phyloP scores from a whole-genome alignment of 2,797 vertebrate species.

The Scomberomorus guttatus region DNA sequence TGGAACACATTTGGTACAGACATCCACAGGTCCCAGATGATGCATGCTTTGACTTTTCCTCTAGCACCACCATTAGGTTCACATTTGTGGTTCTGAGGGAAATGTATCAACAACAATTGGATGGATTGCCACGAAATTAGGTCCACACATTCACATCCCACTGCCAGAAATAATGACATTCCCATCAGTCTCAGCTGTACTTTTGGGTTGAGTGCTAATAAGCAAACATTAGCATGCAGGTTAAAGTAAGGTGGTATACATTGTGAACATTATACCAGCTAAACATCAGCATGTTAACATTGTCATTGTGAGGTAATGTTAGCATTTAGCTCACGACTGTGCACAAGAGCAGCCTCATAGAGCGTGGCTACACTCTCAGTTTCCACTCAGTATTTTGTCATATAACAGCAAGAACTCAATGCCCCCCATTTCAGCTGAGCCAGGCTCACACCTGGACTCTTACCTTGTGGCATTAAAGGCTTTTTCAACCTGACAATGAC shows the following conservation, averaged over 20 bases:
- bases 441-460: conserved; percentile 23
- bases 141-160: not conserved
- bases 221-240: not conserved
- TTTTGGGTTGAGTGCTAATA: not conserved
- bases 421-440: conserved; percentile 3
- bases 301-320: not conserved
- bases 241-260: not conserved
- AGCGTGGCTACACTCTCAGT: too few relatives aligned
- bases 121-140: not conserved
- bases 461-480: conserved; percentile 37
- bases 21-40: too few relatives aligned
- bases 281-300: not conserved
- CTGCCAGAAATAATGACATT: too few relatives aligned
- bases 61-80: too few relatives aligned
- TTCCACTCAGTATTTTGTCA: not conserved
- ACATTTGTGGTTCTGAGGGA: too few relatives aligned
- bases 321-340: too few relatives aligned
- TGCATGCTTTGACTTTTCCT: too few relatives aligned
- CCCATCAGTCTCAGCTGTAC: not conserved
- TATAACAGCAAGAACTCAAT: not conserved
- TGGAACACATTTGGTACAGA: too few relatives aligned
- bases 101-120: too few relatives aligned
- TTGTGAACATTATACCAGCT: not conserved
- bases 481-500: conserved; percentile 43
- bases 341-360: too few relatives aligned